A percentile compares a stretch with the other conserved stretches of the same genome.
phyloP scores from a whole-genome alignment of 1,140 invertebrate species.

The Drosophila nasuta region DNA sequence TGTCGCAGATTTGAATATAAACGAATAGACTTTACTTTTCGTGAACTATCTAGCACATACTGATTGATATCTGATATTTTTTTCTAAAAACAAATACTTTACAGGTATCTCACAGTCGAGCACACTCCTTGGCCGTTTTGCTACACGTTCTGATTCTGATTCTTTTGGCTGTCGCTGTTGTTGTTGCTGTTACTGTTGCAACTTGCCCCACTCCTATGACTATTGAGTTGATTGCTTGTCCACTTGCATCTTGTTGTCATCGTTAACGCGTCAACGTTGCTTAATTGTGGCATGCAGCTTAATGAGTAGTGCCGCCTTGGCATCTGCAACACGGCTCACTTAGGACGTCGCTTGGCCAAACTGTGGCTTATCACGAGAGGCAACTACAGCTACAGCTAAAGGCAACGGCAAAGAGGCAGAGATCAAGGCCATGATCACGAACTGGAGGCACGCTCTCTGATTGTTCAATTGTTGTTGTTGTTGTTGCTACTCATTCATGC shows the following conservation, averaged over 20 bases:
- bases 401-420: slow-evolving; percentile 1
- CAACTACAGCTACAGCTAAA: background rate
- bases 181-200: background rate
- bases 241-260: slow-evolving; percentile 41
- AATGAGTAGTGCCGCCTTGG: slow-evolving; percentile 32
- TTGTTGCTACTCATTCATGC: slow-evolving; percentile 37
- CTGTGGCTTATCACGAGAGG: slow-evolving; percentile 5
- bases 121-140: background rate
- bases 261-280: slow-evolving; percentile 67
- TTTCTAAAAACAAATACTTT: background rate
- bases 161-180: background rate
- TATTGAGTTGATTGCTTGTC: slow-evolving; percentile 29
- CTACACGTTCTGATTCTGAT: slow-evolving; percentile 22
- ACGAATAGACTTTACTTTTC: no score
- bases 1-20: no score
- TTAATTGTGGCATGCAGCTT: slow-evolving; percentile 62
- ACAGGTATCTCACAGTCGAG: background rate
- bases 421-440: slow-evolving; percentile 35
- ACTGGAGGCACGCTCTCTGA: slow-evolving; percentile 29
- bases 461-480: slow-evolving; percentile 3
- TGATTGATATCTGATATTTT: no score
- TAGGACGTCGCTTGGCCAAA: slow-evolving; percentile 1
- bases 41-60: no score
- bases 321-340: slow-evolving; percentile 29
- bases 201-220: background rate